Evolutionary conservation across 2,888 invertebrate genomes (phyloP).

Genomic region (Mythimna albipuncta): DNA sequence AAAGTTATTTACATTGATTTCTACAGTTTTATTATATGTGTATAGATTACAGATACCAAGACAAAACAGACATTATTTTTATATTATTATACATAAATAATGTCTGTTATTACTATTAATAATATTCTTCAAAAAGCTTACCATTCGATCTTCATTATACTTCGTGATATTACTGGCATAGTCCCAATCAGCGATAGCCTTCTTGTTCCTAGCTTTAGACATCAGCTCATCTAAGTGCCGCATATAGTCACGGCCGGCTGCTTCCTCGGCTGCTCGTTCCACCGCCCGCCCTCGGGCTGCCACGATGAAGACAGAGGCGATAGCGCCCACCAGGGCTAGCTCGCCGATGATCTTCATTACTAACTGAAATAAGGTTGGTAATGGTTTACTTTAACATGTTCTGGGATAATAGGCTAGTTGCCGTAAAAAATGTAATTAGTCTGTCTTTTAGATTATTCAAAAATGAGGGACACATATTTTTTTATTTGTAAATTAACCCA

Average conservation of each 20-base stretch:
- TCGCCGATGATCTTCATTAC: slow-evolving; percentile 86
- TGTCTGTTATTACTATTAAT: too few relatives aligned
- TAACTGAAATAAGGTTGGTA: slow-evolving; percentile 72
- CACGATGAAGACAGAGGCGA: slow-evolving; percentile 87
- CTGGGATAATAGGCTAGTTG: neutral
- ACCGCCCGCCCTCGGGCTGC: slow-evolving; percentile 85
- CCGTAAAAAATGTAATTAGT: too few relatives aligned
- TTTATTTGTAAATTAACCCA: too few relatives aligned
- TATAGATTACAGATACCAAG: neutral
- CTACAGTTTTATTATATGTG: too few relatives aligned
- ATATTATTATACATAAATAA: too few relatives aligned
- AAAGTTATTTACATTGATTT: too few relatives aligned
- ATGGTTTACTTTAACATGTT: neutral
- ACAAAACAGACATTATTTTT: too few relatives aligned
- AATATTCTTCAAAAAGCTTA: slow-evolving; percentile 57
- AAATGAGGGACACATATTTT: too few relatives aligned
- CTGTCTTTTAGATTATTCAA: too few relatives aligned
- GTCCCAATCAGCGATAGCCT: slow-evolving; percentile 92
- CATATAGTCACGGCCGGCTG: slow-evolving; percentile 91
- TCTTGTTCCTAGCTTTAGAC: slow-evolving; percentile 89
- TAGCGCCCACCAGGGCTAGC: slow-evolving; percentile 84
- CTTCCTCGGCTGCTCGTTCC: slow-evolving; percentile 89
- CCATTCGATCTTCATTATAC: slow-evolving; percentile 90
- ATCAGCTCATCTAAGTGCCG: slow-evolving; percentile 91
- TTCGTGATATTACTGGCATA: slow-evolving; percentile 94